Conservation (phyloP, 2,113 vertebrate species). For the Cyphomyrus discorhynchus region DNA sequence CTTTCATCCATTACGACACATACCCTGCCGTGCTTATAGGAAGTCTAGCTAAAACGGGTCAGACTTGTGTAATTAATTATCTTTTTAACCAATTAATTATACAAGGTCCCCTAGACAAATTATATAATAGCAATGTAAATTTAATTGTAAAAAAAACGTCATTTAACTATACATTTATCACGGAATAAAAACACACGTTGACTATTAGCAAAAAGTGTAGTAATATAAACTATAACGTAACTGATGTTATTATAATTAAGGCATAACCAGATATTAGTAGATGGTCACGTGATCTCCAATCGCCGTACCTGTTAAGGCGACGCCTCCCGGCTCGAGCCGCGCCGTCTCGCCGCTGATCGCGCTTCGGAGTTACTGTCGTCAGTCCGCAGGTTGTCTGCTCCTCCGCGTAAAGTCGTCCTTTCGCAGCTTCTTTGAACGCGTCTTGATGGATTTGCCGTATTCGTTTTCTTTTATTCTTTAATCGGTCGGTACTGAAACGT, state of each 20-base stretch:
- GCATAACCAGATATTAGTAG: neutral
- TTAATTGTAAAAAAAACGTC: neutral
- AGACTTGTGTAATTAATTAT: slow-evolving; percentile 5
- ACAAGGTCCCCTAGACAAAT: neutral
- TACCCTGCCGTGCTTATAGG: neutral
- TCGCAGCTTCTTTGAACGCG: neutral
- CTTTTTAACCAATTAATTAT: slow-evolving; percentile 1
- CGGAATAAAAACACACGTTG: neutral
- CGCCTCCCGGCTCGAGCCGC: neutral
- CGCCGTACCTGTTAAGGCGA: neutral
- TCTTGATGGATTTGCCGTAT: neutral
- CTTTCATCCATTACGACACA: neutral
- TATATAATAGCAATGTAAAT: neutral
- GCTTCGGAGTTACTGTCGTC: neutral
- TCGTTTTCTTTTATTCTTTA: neutral
- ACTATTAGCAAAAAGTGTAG: neutral
- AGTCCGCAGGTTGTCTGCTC: neutral
- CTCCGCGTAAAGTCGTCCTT: neutral
- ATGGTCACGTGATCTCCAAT: neutral
- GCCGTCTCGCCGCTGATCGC: neutral
- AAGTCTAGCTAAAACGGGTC: neutral
- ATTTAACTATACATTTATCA: neutral
- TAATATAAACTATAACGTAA: neutral
- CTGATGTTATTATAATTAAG: neutral
- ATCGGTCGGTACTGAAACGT: neutral